These are phyloP conservation scores for Antitype chi DNA, from an alignment of 2,888 invertebrate genomes.

Conservation along the genomic window DNA sequence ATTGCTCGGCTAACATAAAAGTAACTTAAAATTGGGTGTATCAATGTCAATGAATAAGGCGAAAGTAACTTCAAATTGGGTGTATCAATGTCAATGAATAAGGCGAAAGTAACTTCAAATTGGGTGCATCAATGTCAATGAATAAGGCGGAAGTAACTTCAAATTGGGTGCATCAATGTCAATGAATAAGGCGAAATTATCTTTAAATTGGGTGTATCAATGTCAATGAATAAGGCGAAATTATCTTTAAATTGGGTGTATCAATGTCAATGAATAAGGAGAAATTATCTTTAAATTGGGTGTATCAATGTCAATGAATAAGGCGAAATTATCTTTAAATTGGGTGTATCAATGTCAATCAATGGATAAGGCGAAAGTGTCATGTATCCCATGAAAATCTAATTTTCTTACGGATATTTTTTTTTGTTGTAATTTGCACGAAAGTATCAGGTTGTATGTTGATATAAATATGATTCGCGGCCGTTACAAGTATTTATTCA, in stretches of 20 bases:
- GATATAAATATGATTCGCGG: too few relatives aligned
- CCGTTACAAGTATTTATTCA: too few relatives aligned
- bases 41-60: neutral
- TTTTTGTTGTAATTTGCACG: too few relatives aligned
- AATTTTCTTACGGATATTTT: too few relatives aligned
- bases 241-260: too few relatives aligned
- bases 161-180: neutral
- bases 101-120: too few relatives aligned
- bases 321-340: too few relatives aligned
- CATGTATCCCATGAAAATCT: too few relatives aligned
- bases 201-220: neutral
- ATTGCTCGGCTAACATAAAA: neutral
- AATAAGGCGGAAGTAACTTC: neutral
- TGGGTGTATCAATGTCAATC: neutral
- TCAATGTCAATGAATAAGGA: neutral
- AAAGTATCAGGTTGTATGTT: too few relatives aligned
- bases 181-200: neutral
- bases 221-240: neutral
- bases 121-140: neutral
- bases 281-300: too few relatives aligned
- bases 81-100: neutral
- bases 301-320: neutral
- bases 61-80: too few relatives aligned
- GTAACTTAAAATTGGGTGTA: neutral
- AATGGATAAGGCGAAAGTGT: neutral